Base-by-base conservation (phyloP, 2,113 vertebrate species). In the Osmerus eperlanus region DNA sequence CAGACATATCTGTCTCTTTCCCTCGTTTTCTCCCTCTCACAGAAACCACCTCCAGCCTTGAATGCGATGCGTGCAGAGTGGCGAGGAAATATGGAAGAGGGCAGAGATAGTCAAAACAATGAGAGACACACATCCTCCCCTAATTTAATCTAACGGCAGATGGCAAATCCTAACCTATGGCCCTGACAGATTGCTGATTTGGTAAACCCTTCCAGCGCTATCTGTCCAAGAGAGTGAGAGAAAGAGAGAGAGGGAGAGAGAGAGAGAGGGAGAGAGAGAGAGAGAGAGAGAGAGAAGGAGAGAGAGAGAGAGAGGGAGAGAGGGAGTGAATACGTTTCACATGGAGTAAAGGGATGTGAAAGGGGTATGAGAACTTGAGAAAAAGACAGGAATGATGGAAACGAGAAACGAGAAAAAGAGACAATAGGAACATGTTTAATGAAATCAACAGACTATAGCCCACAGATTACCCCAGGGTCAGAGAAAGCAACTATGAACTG, bases 111-210 rank as follows among this genome's bases (percentile, higher is more conserved):
- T 78, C 51, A 82, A 83, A 88, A 90, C 91, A 91, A 88, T 88
- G 78, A 78, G 78, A 79, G 75, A 79, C 74, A 78, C 81, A 81
- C 84, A 82, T 74, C 74, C 82, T 85, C 72, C 74, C 64, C 74
- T 89, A 86, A 91, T 90, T 89, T 85, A 82, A 89, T 89, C 69
- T 80, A 75, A 85, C 73, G 84, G 80, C 91, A 91, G 90, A 92
- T 92, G 89, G 89, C 82, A 84, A 85, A 89, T 81, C 68, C 74
- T 88, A 87, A 90, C 90, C 89, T 89, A 76, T 90, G 89, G 85
- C 90, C 89, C 71, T 78, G 83, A 82, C 90, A 93, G 91, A 93
- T 91, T 92, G 88, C 83, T 87, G 84, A 90, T 88, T 88, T 81
- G 86, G 83, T 73, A 87, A 88, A 84, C 79, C 80, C 88, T 86